Percentiles rank a stretch among this genome's conserved stretches.
These are phyloP conservation scores for Puntigrus tetrazona DNA, from an alignment of 2,113 vertebrate genomes.

Conservation along the genomic window DNA sequence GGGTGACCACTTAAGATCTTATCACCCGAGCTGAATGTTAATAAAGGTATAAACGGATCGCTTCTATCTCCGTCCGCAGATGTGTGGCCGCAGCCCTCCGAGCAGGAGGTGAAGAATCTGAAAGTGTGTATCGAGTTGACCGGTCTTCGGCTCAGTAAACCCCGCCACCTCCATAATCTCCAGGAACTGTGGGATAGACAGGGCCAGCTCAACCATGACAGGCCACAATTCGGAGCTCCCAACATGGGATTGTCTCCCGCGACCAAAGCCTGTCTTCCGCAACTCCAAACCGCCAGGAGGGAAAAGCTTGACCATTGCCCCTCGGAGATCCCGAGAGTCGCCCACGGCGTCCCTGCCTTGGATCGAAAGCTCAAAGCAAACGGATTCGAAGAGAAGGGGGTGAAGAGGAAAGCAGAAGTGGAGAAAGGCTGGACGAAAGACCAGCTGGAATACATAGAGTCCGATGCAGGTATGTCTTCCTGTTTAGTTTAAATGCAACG, in stretches of 20 bases:
- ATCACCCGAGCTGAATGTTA: background rate
- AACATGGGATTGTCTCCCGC: background rate
- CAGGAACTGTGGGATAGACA: conserved; percentile 88
- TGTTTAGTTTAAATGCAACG: background rate
- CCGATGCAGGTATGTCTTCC: conserved; percentile 80
- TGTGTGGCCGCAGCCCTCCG: conserved; percentile 70
- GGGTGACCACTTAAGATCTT: background rate
- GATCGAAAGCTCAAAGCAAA: conserved; percentile 77
- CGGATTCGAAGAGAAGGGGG: conserved; percentile 80
- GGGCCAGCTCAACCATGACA: conserved; percentile 61
- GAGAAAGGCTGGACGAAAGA: conserved; percentile 91
- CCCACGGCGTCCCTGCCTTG: conserved; percentile 62
- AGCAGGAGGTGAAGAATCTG: conserved; percentile 94
- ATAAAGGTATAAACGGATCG: background rate
- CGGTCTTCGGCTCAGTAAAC: conserved; percentile 95
- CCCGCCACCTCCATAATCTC: conserved; percentile 85
- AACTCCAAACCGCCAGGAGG: conserved; percentile 71
- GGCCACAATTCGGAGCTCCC: background rate
- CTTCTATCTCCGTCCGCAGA: conserved; percentile 77
- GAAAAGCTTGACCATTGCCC: conserved; percentile 75
- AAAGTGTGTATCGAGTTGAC: conserved; percentile 99
- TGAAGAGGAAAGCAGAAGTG: conserved; percentile 86
- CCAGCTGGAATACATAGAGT: conserved; percentile 84
- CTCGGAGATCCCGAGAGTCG: conserved; percentile 70
- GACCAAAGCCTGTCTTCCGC: conserved; percentile 30